These are phyloP conservation scores for Hydrozoanthus gracilis DNA, from an alignment of 92 coral and sea anemone genomes.

Conservation along the genomic window DNA sequence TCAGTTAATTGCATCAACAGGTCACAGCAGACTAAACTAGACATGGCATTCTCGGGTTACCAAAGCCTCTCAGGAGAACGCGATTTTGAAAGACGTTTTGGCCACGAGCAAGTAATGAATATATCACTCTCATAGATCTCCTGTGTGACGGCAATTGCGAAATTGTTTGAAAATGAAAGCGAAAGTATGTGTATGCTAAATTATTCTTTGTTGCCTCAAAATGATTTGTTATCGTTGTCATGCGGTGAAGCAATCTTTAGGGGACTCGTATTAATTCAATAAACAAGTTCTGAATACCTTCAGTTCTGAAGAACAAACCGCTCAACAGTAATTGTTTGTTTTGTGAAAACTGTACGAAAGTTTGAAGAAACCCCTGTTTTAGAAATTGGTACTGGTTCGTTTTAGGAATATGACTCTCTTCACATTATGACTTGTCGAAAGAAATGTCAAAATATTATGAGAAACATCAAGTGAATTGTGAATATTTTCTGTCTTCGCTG, in stretches of 20 bases:
- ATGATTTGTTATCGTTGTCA: too few species aligned
- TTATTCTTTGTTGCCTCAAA: too few species aligned
- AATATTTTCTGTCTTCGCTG: background rate
- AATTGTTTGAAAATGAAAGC: too few species aligned
- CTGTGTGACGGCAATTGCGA: too few species aligned
- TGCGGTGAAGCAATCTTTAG: too few species aligned
- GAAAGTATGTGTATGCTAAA: too few species aligned
- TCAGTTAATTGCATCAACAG: constrained; percentile 7
- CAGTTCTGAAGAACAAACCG: background rate
- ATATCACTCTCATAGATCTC: too few species aligned
- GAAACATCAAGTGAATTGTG: background rate
- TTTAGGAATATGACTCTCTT: background rate
- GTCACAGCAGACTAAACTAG: background rate
- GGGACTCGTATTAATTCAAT: too few species aligned
- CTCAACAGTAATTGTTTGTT: background rate
- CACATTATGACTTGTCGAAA: constrained; percentile 6
- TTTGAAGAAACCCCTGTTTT: background rate
- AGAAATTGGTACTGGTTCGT: background rate
- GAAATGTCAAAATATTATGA: constrained; percentile 1
- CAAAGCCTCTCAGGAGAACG: background rate
- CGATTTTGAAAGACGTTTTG: background rate
- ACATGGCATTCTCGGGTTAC: constrained; percentile 18
- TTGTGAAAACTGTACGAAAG: background rate
- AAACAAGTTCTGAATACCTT: too few species aligned
- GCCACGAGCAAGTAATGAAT: too few species aligned